A percentile compares a stretch with the other conserved stretches of the same genome.
Evolutionary conservation across 2,888 invertebrate species (phyloP).

Genomic region (Tortricodes alternella): DNA sequence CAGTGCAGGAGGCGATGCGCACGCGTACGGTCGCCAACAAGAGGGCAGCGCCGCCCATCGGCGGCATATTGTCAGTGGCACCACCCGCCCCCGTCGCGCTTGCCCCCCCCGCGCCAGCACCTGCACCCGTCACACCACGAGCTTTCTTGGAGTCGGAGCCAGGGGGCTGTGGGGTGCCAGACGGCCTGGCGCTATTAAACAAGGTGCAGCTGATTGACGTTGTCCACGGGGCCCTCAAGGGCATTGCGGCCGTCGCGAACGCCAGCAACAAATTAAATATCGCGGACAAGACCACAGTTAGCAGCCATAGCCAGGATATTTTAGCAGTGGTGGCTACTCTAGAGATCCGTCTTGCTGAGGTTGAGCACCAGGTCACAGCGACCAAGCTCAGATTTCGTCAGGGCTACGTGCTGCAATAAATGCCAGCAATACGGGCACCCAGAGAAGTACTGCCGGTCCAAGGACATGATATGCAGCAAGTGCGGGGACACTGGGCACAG

Average conservation of each 20-base stretch:
- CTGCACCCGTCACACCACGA: not conserved
- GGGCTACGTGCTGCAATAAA: slow-evolving; percentile 24
- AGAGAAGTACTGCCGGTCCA: slow-evolving; percentile 16
- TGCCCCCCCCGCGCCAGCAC: not conserved
- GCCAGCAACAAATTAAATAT: slow-evolving; percentile 26
- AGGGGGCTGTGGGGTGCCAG: not conserved
- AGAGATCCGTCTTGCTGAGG: not conserved
- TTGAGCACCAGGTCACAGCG: not conserved
- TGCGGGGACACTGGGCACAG: slow-evolving; percentile 31
- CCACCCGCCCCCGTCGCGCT: not conserved
- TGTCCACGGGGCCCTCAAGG: slow-evolving; percentile 9
- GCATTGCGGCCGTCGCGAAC: slow-evolving; percentile 9
- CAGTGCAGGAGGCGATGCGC: slow-evolving; percentile 1
- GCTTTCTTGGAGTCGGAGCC: not conserved
- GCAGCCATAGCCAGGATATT: not conserved
- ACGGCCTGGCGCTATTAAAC: not conserved
- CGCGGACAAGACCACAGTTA: not conserved
- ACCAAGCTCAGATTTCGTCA: slow-evolving; percentile 1
- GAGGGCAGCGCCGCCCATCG: not conserved
- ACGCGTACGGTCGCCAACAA: not conserved
- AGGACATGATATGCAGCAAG: slow-evolving; percentile 5
- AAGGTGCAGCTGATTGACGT: slow-evolving; percentile 12
- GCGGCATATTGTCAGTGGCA: not conserved
- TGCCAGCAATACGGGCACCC: slow-evolving; percentile 34
- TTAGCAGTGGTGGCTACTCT: not conserved